These are phyloP conservation scores for Telmatochromis bifrenatus DNA, from an alignment of 2,113 vertebrate genomes.

Conservation along the genomic window DNA sequence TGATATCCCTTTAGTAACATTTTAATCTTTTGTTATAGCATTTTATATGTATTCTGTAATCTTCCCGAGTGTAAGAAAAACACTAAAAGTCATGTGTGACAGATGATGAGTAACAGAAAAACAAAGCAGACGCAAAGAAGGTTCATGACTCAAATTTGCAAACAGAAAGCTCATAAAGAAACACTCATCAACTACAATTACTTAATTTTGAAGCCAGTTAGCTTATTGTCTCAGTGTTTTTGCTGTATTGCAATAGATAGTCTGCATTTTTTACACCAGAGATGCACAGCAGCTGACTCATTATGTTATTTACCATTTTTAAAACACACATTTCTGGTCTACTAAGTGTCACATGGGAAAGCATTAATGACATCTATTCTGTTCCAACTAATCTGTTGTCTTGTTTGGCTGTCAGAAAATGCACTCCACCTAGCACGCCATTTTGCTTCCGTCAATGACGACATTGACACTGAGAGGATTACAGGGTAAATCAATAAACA, in stretches of 20 bases:
- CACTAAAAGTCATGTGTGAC: neutral
- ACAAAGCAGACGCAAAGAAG: neutral
- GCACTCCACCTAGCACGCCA: constrained; percentile 8
- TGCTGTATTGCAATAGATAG: neutral
- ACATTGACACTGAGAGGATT: constrained; percentile 56
- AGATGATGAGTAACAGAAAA: neutral
- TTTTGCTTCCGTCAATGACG: constrained; percentile 25
- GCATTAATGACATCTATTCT: neutral
- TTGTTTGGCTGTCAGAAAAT: constrained; percentile 16
- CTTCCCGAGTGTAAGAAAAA: neutral
- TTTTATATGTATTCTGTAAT: neutral
- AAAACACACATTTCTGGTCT: neutral
- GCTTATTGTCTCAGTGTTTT: neutral
- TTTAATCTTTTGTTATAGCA: neutral
- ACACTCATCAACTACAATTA: neutral
- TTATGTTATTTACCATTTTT: neutral
- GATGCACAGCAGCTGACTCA: neutral
- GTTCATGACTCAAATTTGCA: neutral
- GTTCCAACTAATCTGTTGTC: constrained; percentile 35
- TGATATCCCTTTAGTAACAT: neutral
- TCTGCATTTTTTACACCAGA: neutral
- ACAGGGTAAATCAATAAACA: constrained; percentile 64
- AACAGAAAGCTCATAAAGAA: neutral
- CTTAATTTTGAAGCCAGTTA: neutral
- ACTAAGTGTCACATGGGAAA: neutral